Evolutionary conservation across 2,888 invertebrate species (phyloP).

Genomic region (Drosophila niveifrons): DNA sequence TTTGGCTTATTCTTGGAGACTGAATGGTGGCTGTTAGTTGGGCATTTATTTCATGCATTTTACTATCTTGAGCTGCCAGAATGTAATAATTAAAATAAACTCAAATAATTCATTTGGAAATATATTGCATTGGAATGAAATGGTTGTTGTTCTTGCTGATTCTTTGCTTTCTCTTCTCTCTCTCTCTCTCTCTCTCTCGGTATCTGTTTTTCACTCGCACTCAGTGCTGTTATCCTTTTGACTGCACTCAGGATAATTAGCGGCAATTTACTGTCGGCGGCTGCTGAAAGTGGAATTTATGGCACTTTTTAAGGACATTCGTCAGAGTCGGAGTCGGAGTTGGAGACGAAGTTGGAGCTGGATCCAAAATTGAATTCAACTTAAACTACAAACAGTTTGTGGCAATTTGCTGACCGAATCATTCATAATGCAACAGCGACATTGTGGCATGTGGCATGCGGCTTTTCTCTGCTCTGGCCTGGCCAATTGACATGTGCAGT

Average conservation of each 20-base stretch:
- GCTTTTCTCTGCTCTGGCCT: constrained; percentile 12
- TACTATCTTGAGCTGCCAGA: neutral
- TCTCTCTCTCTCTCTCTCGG: too few relatives aligned
- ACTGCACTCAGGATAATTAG: constrained; percentile 73
- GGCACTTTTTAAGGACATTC: constrained; percentile 63
- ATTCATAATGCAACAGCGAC: constrained; percentile 73
- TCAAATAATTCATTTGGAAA: constrained; percentile 68
- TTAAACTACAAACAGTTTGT: constrained; percentile 68
- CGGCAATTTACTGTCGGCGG: constrained; percentile 50
- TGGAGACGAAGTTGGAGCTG: neutral
- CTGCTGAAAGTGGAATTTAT: constrained; percentile 55
- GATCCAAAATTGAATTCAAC: constrained; percentile 65
- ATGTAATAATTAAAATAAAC: constrained; percentile 14
- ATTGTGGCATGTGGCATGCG: constrained; percentile 35
- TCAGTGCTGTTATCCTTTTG: neutral
- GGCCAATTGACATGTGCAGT: constrained; percentile 77
- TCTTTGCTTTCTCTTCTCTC: neutral
- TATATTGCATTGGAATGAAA: constrained; percentile 56
- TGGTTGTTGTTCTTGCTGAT: neutral
- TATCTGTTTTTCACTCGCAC: neutral
- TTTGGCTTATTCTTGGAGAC: too few relatives aligned
- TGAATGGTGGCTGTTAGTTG: neutral
- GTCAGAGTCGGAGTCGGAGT: constrained; percentile 38
- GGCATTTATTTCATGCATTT: neutral
- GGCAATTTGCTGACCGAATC: constrained; percentile 67